A percentile compares a stretch with the other conserved stretches of the same genome.
phyloP scores from a whole-genome alignment of 2,113 vertebrate genomes.

The Gopherus evgoodei region DNA sequence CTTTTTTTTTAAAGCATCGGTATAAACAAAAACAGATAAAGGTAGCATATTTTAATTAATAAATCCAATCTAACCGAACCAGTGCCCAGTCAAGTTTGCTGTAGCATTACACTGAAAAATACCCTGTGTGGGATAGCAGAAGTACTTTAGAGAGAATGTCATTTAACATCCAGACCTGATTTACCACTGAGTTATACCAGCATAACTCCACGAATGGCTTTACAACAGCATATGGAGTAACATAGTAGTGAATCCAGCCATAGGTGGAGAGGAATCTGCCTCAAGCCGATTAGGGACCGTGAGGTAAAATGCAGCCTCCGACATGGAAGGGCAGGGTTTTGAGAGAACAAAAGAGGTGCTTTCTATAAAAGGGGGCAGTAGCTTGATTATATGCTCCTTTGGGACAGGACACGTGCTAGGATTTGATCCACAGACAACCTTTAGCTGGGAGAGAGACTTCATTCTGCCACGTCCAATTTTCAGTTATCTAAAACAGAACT shows the following conservation, averaged over 20 bases:
- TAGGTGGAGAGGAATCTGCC: slow-evolving; percentile 50
- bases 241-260: slow-evolving; percentile 38
- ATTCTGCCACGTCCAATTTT: slow-evolving; percentile 16
- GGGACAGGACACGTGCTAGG: slow-evolving; percentile 30
- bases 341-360: slow-evolving; percentile 37
- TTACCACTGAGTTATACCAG: neutral
- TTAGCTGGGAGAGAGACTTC: slow-evolving; percentile 9
- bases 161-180: neutral
- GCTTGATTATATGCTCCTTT: slow-evolving; percentile 59
- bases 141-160: neutral
- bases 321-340: neutral
- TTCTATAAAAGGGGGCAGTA: neutral
- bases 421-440: neutral
- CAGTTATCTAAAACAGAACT: slow-evolving; percentile 37
- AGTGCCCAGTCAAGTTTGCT: slow-evolving; percentile 20
- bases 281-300: slow-evolving; percentile 41
- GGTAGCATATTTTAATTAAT: neutral
- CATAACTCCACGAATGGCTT: neutral
- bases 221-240: slow-evolving; percentile 64
- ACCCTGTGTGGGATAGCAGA: slow-evolving; percentile 13
- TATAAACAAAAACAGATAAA: neutral
- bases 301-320: slow-evolving; percentile 65
- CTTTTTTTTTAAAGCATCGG: neutral
- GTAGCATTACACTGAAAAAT: slow-evolving; percentile 44
- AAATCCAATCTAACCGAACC: neutral